These are phyloP conservation scores for Halcyon leucocephala DNA, from an alignment of 2,797 vertebrate genomes.

Conservation along the genomic window DNA sequence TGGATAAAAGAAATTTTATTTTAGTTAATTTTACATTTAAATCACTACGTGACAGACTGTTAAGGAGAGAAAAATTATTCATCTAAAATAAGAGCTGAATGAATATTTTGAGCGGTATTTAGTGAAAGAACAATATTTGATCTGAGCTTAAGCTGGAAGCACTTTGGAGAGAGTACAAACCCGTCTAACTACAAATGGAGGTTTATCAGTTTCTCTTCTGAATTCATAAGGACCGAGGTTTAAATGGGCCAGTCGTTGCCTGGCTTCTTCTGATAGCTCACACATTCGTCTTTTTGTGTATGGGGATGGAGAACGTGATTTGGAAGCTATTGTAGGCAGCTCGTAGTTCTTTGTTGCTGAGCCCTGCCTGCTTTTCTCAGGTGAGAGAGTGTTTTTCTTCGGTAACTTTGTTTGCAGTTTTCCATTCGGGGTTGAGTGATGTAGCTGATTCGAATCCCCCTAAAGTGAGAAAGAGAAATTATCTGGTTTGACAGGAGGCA, in stretches of 20 bases:
- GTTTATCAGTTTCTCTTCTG: constrained; percentile 88
- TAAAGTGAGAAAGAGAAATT: constrained; percentile 64
- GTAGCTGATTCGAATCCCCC: constrained; percentile 40
- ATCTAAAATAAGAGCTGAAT: constrained; percentile 46
- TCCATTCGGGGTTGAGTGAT: constrained; percentile 34
- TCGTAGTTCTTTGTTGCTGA: constrained; percentile 80
- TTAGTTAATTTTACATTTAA: constrained; percentile 71
- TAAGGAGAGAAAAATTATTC: constrained; percentile 52
- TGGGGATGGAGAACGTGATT: constrained; percentile 89
- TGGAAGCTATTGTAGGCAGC: constrained; percentile 90
- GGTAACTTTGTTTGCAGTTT: constrained; percentile 52
- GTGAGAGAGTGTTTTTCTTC: constrained; percentile 64
- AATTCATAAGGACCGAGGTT: constrained; percentile 93
- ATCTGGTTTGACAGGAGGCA: not conserved
- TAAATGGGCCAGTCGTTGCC: constrained; percentile 89
- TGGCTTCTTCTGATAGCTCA: constrained; percentile 88
- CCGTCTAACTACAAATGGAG: constrained; percentile 89
- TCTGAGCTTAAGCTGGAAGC: constrained; percentile 33
- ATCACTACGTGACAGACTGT: constrained; percentile 37
- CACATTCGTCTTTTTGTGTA: constrained; percentile 97
- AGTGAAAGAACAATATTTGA: constrained; percentile 48
- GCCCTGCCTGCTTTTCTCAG: constrained; percentile 56
- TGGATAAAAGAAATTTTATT: constrained; percentile 58
- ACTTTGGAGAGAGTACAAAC: constrained; percentile 65
- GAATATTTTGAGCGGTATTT: constrained; percentile 28